Evolutionary conservation across 2,888 invertebrate genomes (phyloP), one percentile per base, ranked within the genome.

Genomic region (Sisyra nigra): DNA sequence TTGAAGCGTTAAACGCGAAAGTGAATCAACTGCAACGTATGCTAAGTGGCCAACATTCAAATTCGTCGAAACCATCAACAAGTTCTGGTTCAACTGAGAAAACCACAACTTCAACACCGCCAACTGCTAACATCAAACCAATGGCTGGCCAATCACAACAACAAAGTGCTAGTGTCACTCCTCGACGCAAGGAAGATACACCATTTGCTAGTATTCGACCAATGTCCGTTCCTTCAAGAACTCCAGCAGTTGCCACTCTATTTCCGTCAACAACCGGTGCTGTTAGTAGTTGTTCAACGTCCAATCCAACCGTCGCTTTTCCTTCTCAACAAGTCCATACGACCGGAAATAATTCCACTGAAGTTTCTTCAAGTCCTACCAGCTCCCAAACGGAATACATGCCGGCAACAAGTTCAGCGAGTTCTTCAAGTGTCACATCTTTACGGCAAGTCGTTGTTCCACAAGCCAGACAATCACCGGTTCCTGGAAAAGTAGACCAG

Each of bases 121-220:
- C 82, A 0, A 93, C 91, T 1, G 93, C 93, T 4, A 93, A 93
- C 57, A 93, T 93, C 35, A 88, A 89, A 60, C 93, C 93, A 0
- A 88, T 93, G 81, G 84, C 92, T 3, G 87, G 87, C 68, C 62
- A 62, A 1, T 60, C 61, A 15, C 62, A 62, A 53, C 67, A 67
- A 30, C 68, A 68, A 47, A 65, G 71, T 32, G 73, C 69, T 54
- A 71, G 73, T 3, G 72, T 75, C 33, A 71, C 69, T n/a, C 73
- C 76, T 15, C 75, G 82, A 61, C 73, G 83, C 47, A 79, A 80
- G 2, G 74, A 80, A 4, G 85, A 86, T 58, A 87, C 91, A 1
- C 91, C 84, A 1, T 69, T 92, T 48, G 94, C 93, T 15, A 91
- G 92, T 52, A 93, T 94, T 54, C 72, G 92, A 30, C 93, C 93